Percentiles rank a stretch among this genome's conserved stretches.
These are phyloP conservation scores for Leptothorax acervorum DNA, from an alignment of 2,888 invertebrate genomes.

Conservation along the genomic window DNA sequence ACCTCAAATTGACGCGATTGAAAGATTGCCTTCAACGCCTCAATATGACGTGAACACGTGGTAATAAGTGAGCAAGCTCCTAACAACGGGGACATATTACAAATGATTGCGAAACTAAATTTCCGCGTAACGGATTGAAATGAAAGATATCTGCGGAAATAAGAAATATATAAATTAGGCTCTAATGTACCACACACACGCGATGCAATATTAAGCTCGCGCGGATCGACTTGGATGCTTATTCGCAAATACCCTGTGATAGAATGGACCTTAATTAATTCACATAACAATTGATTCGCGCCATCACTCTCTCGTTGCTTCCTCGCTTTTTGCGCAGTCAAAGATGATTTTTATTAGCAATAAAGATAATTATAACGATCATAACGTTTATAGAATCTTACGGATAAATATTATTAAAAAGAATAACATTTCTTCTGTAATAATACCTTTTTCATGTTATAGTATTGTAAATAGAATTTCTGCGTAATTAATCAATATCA, in stretches of 20 bases:
- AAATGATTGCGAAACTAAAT: not conserved
- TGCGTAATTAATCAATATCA: not conserved
- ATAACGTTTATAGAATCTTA: conserved; percentile 13
- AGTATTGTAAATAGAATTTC: conserved; percentile 9
- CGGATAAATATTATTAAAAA: conserved; percentile 23
- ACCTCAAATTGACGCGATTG: conserved; percentile 31
- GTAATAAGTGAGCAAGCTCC: not conserved
- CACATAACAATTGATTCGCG: conserved; percentile 48
- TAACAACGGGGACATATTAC: not conserved
- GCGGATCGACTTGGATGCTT: conserved; percentile 38
- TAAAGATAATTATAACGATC: not conserved
- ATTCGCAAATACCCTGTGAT: conserved; percentile 61
- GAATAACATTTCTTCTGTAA: conserved; percentile 18
- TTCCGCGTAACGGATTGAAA: not conserved
- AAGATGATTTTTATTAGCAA: conserved; percentile 14
- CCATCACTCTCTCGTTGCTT: not conserved
- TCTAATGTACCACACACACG: conserved; percentile 31
- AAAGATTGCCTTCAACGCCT: conserved; percentile 18
- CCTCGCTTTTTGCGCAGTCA: not conserved
- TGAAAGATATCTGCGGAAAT: conserved; percentile 4
- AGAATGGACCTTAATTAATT: conserved; percentile 32
- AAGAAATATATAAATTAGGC: conserved; percentile 5
- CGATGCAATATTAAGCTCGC: conserved; percentile 39
- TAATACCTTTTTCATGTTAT: not conserved
- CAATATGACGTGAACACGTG: not conserved